Evolutionary conservation across 2,113 vertebrate genomes (phyloP), one percentile per base, ranked within the genome.

Genomic region (Eleginops maclovinus): DNA sequence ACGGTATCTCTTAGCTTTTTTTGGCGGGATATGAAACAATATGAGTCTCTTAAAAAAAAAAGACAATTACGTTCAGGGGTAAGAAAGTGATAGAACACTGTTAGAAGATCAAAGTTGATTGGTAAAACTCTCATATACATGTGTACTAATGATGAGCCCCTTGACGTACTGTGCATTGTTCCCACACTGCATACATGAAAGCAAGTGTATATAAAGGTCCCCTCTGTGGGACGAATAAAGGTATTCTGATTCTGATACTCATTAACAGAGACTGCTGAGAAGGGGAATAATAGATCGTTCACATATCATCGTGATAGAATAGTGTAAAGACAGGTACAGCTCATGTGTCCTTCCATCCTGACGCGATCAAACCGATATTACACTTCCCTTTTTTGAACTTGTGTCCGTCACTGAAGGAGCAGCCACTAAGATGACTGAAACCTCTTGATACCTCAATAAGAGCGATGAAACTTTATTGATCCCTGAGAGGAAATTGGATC

Each of bases 391-490:
- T 75, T 55, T 47, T 84, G 70, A 79, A 71, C 67, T 56, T 24
- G 26, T 83, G 86, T 85, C 74, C 79, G 83, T 61, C 79, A 68
- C 46, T 75, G 62, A 26, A 28, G 68, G 77, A 66, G 58, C 70
- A 58, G 72, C 72, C 46, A 21, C 72, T 62, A 47, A 63, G 71
- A 87, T 81, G 80, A 85, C 66, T 83, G 86, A 82, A 85, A 71
- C 56, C 70, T 81, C 82, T 81, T 80, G 61, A 78, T 80, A 71
- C 73, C 73, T 72, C 49, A 51, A 88, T 88, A 76, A 84, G 71
- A 85, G 79, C 85, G 73, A 83, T 90, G 77, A 73, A 76, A 86
- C 84, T 87, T 85, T 90, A 90, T 90, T 85, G 88, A 90, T 90
- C 77, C 59, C 67, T 50, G 53, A 46, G 86, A 82, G 84, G 81